Conservation (phyloP, 2,888 invertebrate species). For the Artemia sinica region DNA sequence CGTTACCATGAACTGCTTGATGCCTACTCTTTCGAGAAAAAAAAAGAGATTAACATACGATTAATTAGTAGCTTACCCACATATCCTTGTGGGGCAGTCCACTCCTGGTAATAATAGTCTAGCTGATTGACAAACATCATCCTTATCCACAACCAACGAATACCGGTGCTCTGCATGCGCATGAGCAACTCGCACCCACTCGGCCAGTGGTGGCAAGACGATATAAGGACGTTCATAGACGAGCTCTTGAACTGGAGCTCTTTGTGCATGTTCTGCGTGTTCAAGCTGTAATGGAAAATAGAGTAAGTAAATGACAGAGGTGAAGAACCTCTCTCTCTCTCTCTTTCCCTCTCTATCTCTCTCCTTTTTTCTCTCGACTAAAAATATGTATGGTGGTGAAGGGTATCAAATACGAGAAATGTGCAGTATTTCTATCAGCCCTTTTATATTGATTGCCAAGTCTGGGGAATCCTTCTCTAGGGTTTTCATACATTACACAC, state of each 20-base stretch:
- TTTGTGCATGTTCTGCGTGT: conserved; percentile 40
- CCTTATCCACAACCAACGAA: conserved; percentile 57
- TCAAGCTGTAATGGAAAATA: conserved; percentile 38
- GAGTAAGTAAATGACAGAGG: not conserved
- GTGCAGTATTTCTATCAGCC: too few relatives aligned
- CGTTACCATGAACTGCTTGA: too few relatives aligned
- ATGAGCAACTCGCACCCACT: conserved; percentile 67
- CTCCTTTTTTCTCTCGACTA: too few relatives aligned
- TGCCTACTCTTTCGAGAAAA: not conserved
- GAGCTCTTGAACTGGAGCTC: conserved; percentile 46
- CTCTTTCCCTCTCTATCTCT: too few relatives aligned
- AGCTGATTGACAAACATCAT: conserved; percentile 75
- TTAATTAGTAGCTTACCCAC: conserved; percentile 36
- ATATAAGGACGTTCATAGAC: conserved; percentile 74
- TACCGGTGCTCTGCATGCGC: conserved; percentile 66
- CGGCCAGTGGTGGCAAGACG: conserved; percentile 70
- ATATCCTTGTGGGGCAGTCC: conserved; percentile 63
- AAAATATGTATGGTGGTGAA: too few relatives aligned
- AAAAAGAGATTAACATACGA: conserved; percentile 9
- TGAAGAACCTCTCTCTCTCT: too few relatives aligned
- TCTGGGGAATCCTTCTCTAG: too few relatives aligned
- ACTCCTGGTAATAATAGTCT: conserved; percentile 66
- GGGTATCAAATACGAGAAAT: too few relatives aligned
- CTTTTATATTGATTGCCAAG: too few relatives aligned
- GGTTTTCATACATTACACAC: too few relatives aligned